Conservation (phyloP, 2,888 invertebrate genomes). For the Nasonovia ribisnigri region DNA sequence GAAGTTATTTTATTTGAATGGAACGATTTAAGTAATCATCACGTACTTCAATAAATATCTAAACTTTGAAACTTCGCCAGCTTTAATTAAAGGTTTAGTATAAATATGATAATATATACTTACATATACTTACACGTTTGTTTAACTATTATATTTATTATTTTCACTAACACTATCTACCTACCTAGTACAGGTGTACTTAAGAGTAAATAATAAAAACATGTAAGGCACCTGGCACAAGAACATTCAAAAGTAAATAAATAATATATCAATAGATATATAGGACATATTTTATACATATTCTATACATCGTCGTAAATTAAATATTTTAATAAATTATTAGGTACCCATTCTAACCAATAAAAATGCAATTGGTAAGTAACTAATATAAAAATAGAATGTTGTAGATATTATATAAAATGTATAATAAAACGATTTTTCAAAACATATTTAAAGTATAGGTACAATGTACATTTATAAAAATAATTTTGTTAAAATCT, state of each 20-base stretch:
- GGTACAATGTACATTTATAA: neutral
- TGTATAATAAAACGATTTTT: neutral
- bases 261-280: neutral
- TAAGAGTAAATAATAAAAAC: neutral
- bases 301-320: no score
- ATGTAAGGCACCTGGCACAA: neutral
- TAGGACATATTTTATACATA: no score
- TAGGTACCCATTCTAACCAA: neutral
- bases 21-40: neutral
- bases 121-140: neutral
- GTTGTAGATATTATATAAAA: no score
- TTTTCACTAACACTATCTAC: neutral
- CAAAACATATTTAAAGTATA: no score
- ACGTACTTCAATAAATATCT: constrained; percentile 24
- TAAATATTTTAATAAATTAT: no score
- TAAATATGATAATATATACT: neutral
- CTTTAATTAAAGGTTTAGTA: neutral
- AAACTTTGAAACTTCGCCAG: constrained; percentile 11
- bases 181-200: no score
- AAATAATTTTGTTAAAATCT: neutral
- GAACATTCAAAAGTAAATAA: neutral
- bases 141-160: neutral
- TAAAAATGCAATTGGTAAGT: neutral
- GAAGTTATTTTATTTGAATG: neutral
- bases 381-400: no score